phyloP scores from a whole-genome alignment of 2,888 invertebrate species.

The Clostera curtula region DNA sequence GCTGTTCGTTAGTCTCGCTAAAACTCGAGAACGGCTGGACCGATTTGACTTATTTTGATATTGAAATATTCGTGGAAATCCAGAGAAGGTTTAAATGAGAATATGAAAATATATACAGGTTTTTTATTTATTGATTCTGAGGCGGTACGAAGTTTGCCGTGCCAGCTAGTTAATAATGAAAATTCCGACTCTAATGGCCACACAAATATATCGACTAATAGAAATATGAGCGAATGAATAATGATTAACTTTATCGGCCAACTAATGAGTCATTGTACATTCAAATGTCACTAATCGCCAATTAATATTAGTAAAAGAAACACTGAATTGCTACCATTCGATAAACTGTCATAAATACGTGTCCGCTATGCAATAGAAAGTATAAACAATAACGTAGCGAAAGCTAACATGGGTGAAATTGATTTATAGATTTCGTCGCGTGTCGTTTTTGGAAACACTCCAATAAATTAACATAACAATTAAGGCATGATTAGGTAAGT shows the following conservation, averaged over 20 bases:
- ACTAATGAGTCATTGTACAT: constrained; percentile 37
- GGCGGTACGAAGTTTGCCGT: no score
- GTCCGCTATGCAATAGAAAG: constrained; percentile 58
- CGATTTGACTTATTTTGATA: no score
- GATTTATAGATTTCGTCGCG: constrained; percentile 59
- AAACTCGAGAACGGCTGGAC: no score
- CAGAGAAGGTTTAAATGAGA: no score
- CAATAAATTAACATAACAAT: constrained; percentile 67
- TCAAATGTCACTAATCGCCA: constrained; percentile 34
- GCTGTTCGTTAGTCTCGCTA: no score
- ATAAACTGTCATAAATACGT: constrained; percentile 45
- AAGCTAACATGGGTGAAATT: constrained; percentile 67
- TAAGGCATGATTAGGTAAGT: constrained; percentile 58
- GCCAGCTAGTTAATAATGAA: constrained; percentile 1
- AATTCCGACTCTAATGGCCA: constrained; percentile 5
- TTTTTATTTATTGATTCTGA: no score
- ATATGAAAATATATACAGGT: no score
- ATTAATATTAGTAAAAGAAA: constrained; percentile 55
- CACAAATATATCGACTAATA: constrained; percentile 16
- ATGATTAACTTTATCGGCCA: constrained; percentile 26
- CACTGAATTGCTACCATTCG: constrained; percentile 57
- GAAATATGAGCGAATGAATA: constrained; percentile 10
- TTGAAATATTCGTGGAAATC: no score
- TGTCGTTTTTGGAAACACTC: constrained; percentile 67
- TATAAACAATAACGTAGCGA: constrained; percentile 71